phyloP scores from a whole-genome alignment of 2,113 vertebrate genomes.

The Microcebus jonahi region DNA sequence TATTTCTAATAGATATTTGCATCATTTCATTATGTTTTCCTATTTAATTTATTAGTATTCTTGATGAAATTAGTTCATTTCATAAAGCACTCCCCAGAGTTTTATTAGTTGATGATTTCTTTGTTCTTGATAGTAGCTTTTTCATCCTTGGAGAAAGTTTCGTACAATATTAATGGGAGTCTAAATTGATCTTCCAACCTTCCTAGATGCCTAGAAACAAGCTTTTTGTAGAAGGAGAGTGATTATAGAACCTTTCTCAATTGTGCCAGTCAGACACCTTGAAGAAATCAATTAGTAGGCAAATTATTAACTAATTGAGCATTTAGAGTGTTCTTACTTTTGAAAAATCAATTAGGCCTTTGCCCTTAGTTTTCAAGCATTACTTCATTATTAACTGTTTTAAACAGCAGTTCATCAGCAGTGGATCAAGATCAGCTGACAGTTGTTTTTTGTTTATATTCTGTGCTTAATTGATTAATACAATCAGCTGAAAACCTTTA shows the following conservation, averaged over 20 bases:
- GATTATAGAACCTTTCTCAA: conserved; percentile 80
- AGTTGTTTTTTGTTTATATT: conserved; percentile 84
- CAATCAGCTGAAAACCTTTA: conserved; percentile 82
- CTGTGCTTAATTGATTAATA: conserved; percentile 83
- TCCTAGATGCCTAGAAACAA: conserved; percentile 63
- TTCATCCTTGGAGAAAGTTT: conserved; percentile 77
- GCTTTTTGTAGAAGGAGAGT: conserved; percentile 54
- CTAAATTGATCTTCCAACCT: conserved; percentile 68
- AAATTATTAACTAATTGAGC: conserved; percentile 86
- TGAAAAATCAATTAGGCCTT: conserved; percentile 84
- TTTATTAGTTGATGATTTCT: conserved; percentile 66
- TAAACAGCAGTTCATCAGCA: conserved; percentile 83
- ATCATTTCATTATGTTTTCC: conserved; percentile 44
- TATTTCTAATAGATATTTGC: conserved; percentile 51
- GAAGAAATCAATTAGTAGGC: conserved; percentile 85
- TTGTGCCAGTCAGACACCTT: conserved; percentile 83
- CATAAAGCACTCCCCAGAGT: conserved; percentile 18
- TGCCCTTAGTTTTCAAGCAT: conserved; percentile 79
- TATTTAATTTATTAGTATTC: conserved; percentile 39
- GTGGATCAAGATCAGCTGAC: conserved; percentile 83
- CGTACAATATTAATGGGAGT: conserved; percentile 53
- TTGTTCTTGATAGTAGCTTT: conserved; percentile 81
- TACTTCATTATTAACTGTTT: conserved; percentile 87
- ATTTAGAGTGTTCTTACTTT: conserved; percentile 81
- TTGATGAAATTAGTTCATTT: conserved; percentile 48